phyloP scores from a whole-genome alignment of 1,140 invertebrate genomes.

The Penaeus indicus region DNA sequence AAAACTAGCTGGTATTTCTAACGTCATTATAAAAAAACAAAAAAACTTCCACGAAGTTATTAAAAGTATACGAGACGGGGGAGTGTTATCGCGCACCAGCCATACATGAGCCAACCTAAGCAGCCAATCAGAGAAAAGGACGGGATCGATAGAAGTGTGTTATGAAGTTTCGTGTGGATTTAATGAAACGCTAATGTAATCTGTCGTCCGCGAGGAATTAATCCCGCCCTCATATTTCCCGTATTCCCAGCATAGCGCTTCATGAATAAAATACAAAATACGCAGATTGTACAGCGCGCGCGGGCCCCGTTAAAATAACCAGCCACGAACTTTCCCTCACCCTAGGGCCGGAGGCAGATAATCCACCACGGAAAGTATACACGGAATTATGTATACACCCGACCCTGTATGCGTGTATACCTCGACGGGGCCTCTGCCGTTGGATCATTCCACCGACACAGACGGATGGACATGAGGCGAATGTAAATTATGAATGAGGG shows the following conservation, averaged over 20 bases:
- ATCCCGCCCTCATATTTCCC: constrained; percentile 18
- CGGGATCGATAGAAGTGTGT: constrained; percentile 61
- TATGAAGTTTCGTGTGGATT: constrained; percentile 63
- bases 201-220: constrained; percentile 44
- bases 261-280: constrained; percentile 13
- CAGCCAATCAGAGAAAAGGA: constrained; percentile 59
- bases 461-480: constrained; percentile 49
- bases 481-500: constrained; percentile 56
- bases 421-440: constrained; percentile 19
- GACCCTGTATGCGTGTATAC: constrained; percentile 43
- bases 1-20: constrained; percentile 12
- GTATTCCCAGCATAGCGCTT: not conserved
- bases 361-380: constrained; percentile 41
- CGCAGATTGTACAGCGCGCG: not conserved
- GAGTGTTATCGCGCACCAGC: constrained; percentile 42
- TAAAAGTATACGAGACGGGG: constrained; percentile 26
- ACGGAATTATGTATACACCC: constrained; percentile 48
- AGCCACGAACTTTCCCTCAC: constrained; percentile 24
- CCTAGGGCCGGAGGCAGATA: constrained; percentile 40
- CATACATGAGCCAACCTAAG: constrained; percentile 33
- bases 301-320: constrained; percentile 29
- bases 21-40: not conserved
- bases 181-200: constrained; percentile 64
- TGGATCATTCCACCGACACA: constrained; percentile 48
- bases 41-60: constrained; percentile 19